Evolutionary conservation across 2,888 invertebrate genomes (phyloP), one percentile per base, ranked within the genome.

Genomic region (Lepidochitona cinerea): DNA sequence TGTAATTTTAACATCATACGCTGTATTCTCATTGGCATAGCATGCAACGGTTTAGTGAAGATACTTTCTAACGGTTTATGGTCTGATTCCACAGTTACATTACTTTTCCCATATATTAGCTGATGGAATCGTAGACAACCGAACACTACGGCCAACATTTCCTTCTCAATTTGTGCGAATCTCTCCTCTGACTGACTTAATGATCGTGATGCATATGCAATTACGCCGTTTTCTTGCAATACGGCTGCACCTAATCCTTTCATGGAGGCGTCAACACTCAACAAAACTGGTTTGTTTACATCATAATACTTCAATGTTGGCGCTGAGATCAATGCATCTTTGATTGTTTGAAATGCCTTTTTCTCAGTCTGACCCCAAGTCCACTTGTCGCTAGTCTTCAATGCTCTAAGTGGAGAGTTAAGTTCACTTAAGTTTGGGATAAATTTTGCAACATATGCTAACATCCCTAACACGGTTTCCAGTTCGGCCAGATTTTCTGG

Each of bases 91-190:
- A 68, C 54, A 18, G 71, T 74, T 0, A 71, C 52, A 32, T 71
- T 68, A 18, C 59, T 53, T 37, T 71, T 74, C 3, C 71, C 71
- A 64, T 70, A 69, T 14, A 74, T 26, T 37, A 74, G 14, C 32
- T 74, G 66, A 67, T 74, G 74, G 52, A 71, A 74, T 0, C 68
- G 68, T 26, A 68, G 52, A 35, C 71, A 74, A 32, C 71, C 71
- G 54, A 71, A 74, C 26, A 74, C 71, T 29, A 74, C 74, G 3
- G 71, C 71, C n/a, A 74, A 37, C 74, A 74, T 74, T 49, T 74
- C 74, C 26, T 71, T 74, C 36, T 74, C 71, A 0, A 74, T 74
- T 33, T 74, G 74, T 0, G 74, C 70, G 37, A 67, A 74, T 41
- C 68, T 18, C 37, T 74, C 70, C 49, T 73, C 73, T 0, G 70